These are phyloP conservation scores for Stegodyphus dumicola DNA, from an alignment of 1,140 invertebrate species.

Conservation along the genomic window DNA sequence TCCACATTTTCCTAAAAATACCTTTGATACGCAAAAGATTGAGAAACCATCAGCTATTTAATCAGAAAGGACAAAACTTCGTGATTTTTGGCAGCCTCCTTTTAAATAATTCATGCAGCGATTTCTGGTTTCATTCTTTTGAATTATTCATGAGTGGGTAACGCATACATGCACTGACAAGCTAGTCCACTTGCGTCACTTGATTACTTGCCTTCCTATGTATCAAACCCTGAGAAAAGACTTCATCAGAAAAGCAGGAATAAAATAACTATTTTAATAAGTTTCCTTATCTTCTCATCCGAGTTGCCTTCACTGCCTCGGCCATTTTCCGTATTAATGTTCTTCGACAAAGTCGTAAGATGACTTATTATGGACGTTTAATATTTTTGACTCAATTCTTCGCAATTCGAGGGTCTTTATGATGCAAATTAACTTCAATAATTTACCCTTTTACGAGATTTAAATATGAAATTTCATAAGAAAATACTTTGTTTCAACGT, in stretches of 20 bases:
- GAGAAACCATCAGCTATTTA: constrained; percentile 35
- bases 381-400: too few relatives aligned
- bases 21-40: neutral
- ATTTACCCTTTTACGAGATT: too few relatives aligned
- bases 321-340: too few relatives aligned
- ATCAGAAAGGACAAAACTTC: constrained; percentile 13
- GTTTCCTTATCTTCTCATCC: too few relatives aligned
- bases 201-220: neutral
- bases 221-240: neutral
- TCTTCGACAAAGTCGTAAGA: too few relatives aligned
- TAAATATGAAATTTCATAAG: too few relatives aligned
- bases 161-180: constrained; percentile 10
- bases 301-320: too few relatives aligned
- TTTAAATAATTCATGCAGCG: constrained; percentile 36
- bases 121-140: constrained; percentile 11
- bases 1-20: neutral
- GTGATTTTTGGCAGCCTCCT: constrained; percentile 9
- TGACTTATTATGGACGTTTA: too few relatives aligned
- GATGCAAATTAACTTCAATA: too few relatives aligned
- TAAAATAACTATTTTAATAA: constrained; percentile 22
- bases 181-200: neutral
- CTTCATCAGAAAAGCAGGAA: neutral
- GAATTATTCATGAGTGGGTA: constrained; percentile 36
- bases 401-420: too few relatives aligned
- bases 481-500: too few relatives aligned